phyloP scores from a whole-genome alignment of 1,140 invertebrate species.

The Gonatopus flavifemur region DNA sequence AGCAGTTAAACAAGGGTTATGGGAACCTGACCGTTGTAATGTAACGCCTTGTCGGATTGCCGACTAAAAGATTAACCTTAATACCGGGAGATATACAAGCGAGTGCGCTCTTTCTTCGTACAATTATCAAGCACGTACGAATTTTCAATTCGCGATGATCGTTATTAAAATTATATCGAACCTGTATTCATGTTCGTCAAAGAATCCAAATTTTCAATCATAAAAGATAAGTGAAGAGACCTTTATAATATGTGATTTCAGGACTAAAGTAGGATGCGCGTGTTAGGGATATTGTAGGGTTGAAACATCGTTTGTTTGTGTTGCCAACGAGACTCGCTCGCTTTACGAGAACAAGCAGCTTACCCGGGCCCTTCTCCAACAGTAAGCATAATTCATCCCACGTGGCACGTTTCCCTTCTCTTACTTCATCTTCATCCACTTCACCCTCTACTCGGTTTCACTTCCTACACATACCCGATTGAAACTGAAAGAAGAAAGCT shows the following conservation, averaged over 20 bases:
- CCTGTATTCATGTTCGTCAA: too few relatives aligned
- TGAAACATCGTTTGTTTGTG: conserved; percentile 22
- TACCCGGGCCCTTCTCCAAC: conserved; percentile 38
- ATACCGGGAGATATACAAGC: conserved; percentile 11
- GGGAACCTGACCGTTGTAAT: conserved; percentile 23
- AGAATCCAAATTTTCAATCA: too few relatives aligned
- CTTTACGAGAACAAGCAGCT: conserved; percentile 37
- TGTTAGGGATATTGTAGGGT: neutral
- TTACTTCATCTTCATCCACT: conserved; percentile 10
- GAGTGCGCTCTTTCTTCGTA: conserved; percentile 9
- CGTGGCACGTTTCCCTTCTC: conserved; percentile 25
- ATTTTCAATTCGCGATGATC: conserved; percentile 14
- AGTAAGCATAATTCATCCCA: conserved; percentile 47
- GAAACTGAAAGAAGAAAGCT: conserved; percentile 21
- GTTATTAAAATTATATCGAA: too few relatives aligned
- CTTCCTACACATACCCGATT: conserved; percentile 15
- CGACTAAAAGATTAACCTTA: neutral
- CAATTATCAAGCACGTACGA: conserved; percentile 16
- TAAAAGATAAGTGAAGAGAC: too few relatives aligned
- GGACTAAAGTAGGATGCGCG: neutral
- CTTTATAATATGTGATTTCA: conserved; percentile 9
- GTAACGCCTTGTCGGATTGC: conserved; percentile 12
- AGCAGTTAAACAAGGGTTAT: conserved; percentile 15
- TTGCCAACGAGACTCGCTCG: conserved; percentile 13
- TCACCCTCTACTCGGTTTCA: too few relatives aligned